Base-by-base conservation (phyloP, 2,888 invertebrate genomes). In the Seira ritae region DNA sequence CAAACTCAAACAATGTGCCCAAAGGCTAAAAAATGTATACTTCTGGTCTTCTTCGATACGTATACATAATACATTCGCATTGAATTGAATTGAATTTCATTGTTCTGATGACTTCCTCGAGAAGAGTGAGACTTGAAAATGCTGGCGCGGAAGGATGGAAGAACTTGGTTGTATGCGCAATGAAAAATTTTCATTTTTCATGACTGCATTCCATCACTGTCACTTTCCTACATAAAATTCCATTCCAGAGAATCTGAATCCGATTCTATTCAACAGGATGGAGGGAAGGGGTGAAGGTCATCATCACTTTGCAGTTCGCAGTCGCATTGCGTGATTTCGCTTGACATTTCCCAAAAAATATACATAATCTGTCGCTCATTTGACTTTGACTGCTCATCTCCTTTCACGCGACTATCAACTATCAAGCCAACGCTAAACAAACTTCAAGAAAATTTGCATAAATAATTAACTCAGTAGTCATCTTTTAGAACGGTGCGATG, bases 191-290 rank as follows among this genome's bases (percentile, higher is more conserved):
- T 42, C 42, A 42, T 42, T 12, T 17, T 68, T 17, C 37, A 68
- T 24, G 8, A 67, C 72, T 79, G 72, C 79, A 79, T 79, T 79
- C 79, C 72, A 78, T 79, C 79, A 72, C 68, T 68, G 55, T 72
- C 72, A 72, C 55, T 55, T 22, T 65, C 15, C 22, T 20, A 17
- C 8, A 4, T 66, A 2, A 19, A 22, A 50, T 22, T 69, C 15
- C n/a, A 60, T 23, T 66, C n/a, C n/a, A n/a, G n/a, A n/a, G n/a
- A n/a, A n/a, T n/a, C n/a, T n/a, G n/a, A n/a, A n/a, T n/a, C n/a
- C n/a, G n/a, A n/a, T 23, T 66, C 23, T 6, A 8, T 66, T 22
- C 23, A 10, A 10, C 3, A 22, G 3, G n/a, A 20, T 15, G 37
- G 23, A 37, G 12, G 68, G 66, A 66, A 66, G 20, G 66, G 66